Evolutionary conservation across 1,140 invertebrate genomes (phyloP), one percentile per base, ranked within the genome.

Genomic region (Spodoptera frugiperda): DNA sequence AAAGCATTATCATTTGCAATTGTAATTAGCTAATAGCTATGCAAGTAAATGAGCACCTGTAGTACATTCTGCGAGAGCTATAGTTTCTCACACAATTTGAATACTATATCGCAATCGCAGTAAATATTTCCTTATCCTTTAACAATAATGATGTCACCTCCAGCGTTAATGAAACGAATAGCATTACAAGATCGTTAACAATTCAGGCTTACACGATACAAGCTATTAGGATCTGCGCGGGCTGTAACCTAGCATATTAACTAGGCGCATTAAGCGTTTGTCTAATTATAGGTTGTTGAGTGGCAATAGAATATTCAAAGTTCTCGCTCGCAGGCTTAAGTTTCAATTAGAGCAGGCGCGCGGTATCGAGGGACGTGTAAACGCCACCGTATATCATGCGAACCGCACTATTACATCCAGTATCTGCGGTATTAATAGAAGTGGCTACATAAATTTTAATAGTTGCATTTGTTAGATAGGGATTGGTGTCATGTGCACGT

Each of bases 371-470:
- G 79, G 78, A 55, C 81, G 78, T 77, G 78, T 80, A 79, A 81
- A 79, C 74, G 71, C 77, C 78, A 78, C 70, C 61, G 75, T 83
- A 71, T 55, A 55, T 71, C 53, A 71, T 71, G 68, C 78, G 70
- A 70, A 88, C 80, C 82, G 82, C 76, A 78, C 77, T 83, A 84
- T 83, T 86, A 84, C 78, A 82, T 78, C 57, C 78, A 83, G 68
- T 86, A 83, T 80, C 83, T 73, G 74, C 49, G 81, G 80, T 89
- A 88, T 85, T 86, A 84, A 84, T 87, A 87, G 83, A 83, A 80
- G 82, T 82, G 77, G 81, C 84, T 87, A 81, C 83, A 90, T 89
- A 89, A 86, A 87, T 89, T 86, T 76, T 83, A 85, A 83, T 86
- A 82, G 78, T 84, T 84, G 79, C 78, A 77, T 82, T 89, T 88